Base-by-base conservation (phyloP, 2,797 vertebrate genomes). In the Aselliscus stoliczkanus region DNA sequence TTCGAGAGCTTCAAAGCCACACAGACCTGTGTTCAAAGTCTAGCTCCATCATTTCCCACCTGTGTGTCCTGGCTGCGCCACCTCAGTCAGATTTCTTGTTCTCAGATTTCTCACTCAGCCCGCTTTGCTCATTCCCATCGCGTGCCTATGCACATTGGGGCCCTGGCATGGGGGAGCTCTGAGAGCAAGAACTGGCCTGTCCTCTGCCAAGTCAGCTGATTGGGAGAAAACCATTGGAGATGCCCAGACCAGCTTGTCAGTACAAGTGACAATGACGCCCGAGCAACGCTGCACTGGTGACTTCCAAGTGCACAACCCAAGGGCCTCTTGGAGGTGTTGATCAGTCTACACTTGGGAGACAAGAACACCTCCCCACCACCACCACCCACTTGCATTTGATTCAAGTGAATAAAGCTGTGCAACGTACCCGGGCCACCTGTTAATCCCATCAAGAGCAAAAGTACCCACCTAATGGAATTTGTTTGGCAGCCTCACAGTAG, bases 401-500 rank as follows among this genome's bases (percentile, higher is more conserved):
- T 75, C 77, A 58, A 79, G 37, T 29, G 25, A n/a, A 73, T 62
- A 62, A 84, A 86, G 82, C 70, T 1, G 27, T 4, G 2, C 3
- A 0, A 58, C 13, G 44, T 47, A 13, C 34, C 50, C 21, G 7
- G 44, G 31, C 65, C 77, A 83, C 96, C 85, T 92, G 93, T 84
- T 84, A 80, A 85, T 90, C 60, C 92, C 76, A 52, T 87, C n/a
- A 54, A 21, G 50, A 50, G 65, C 31, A 20, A 87, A 87, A 58
- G 31, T 3, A 31, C 34, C 39, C 11, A 37, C 81, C 64, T 93
- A 31, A 97, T 88, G 80, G 31, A 81, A 84, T 89, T 90, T 50
- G 27, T 76, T 96, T 85, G 94, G 90, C 95, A 95, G 84, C 73
- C 65, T 82, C 50, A 1, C 64, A 2, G 81, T 2, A 20, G 52